phyloP scores from a whole-genome alignment of 2,113 vertebrate species.

The Callithrix jacchus region DNA sequence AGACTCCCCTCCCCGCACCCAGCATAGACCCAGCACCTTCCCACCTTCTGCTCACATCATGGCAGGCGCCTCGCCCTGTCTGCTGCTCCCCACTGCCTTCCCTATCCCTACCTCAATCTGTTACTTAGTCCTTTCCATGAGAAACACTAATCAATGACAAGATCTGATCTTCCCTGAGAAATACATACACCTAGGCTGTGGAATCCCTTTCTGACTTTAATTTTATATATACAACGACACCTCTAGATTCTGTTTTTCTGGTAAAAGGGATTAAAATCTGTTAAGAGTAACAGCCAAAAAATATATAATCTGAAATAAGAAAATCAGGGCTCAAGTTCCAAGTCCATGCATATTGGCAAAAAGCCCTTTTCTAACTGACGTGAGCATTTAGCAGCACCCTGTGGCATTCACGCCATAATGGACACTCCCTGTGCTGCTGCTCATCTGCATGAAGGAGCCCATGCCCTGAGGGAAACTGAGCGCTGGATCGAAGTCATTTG shows the following conservation, averaged over 20 bases:
- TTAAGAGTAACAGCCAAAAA: background rate
- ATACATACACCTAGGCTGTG: background rate
- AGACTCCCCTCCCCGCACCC: fast-evolving
- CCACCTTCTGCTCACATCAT: fast-evolving
- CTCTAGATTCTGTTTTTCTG: background rate
- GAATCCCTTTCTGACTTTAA: background rate
- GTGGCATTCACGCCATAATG: fast-evolving
- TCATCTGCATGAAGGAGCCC: background rate
- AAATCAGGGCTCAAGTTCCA: fast-evolving
- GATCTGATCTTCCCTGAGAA: background rate
- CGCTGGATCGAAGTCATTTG: fast-evolving
- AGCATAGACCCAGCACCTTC: background rate
- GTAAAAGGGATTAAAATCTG: background rate
- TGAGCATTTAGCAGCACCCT: fast-evolving
- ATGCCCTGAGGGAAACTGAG: fast-evolving
- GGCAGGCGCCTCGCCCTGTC: fast-evolving
- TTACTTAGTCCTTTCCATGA: background rate
- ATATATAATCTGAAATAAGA: background rate
- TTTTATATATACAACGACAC: fast-evolving
- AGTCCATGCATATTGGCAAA: fast-evolving
- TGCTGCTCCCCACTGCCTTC: fast-evolving
- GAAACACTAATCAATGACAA: background rate
- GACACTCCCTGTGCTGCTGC: fast-evolving
- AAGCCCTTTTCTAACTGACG: fast-evolving
- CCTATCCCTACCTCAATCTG: background rate